Evolutionary conservation across 2,113 vertebrate species (phyloP), one percentile per base, ranked within the genome.

Genomic region (Pterocles gutturalis): DNA sequence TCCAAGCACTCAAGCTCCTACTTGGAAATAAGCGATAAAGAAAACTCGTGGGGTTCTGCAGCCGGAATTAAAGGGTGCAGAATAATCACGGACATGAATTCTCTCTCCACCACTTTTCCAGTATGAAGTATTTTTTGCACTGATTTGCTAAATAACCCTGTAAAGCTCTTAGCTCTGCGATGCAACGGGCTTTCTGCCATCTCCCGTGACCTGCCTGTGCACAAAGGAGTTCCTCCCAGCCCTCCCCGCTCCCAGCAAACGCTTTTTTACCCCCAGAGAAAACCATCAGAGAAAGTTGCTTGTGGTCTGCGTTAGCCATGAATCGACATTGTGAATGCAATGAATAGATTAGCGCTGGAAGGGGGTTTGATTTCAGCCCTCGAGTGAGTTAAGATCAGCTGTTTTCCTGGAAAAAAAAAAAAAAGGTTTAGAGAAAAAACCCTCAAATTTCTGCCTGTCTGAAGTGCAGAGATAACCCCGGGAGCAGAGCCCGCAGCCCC

Each of bases 21-120:
- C 83, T 79, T 46, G 17, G 78, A 85, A 94, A 91, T 34, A n/a
- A 43, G 51, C 1, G 71, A 54, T 76, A 57, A 66, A 85, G 80
- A 12, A 64, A 57, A 54, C 38, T 34, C 31, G 46, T 5, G 55
- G n/a, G 8, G 43, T 91, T 76, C 46, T 11, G 10, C 24, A 14
- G 10, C 34, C 1, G 2, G 53, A 89, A 51, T 72, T 38, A 28
- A 45, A 80, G 19, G 11, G 36, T 45, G 71, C 36, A 36, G 67
- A 86, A 33, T 28, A 46, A 58, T 0, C 1, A 31, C 0, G 0
- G 55, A 8, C 17, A 10, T 1, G 2, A 72, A 25, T 11, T 67
- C 28, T 54, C 26, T 31, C 38, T 33, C 64, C 41, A 16, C 22
- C 29, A 5, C 55, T 46, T 54, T 15, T 31, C 29, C 38, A 5